Evolutionary conservation across 1,140 invertebrate species (phyloP), one percentile per base, ranked within the genome.

Genomic region (Eupristina koningsbergeri): DNA sequence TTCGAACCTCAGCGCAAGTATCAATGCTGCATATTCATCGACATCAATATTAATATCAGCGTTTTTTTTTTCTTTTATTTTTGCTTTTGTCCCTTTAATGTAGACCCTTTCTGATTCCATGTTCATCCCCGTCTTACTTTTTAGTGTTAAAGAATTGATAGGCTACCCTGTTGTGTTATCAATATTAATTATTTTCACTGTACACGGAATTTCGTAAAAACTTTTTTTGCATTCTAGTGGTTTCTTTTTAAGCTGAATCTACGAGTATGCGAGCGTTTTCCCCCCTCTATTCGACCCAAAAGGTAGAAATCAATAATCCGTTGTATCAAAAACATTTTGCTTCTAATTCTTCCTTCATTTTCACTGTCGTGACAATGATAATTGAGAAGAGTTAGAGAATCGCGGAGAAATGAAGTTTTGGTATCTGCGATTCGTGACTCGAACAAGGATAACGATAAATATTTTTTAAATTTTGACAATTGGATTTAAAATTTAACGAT

Each of bases 141-240:
- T 84, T 83, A 86, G 84, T 87, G 86, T 90, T 88, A 89, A 85
- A 89, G 91, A 92, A 92, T 92, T 92, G 91, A 92, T 92, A 91
- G 88, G 87, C 91, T 91, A 92, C 91, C 91, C 92, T 92, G 92
- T 92, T 91, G 91, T 89, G 91, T 92, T 92, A 90, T 91, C 89
- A 86, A 88, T 89, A 89, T 89, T 87, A 89, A 89, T 90, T 86
- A 87, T 87, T 84, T 85, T 85, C 85, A 83, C 86, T 87, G 50
- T 86, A 87, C 64, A 83, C 73, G 83, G 34, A 77, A 71, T 78
- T 69, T 29, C 41, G 53, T 80, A 79, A 47, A 84, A 80, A 58
- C 67, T 63, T 73, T 83, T 58, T 61, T 36, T 41, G 15, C 19
- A 31, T 83, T 53, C n/a, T 71, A 69, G 29, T 77, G 31, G 8